These are phyloP conservation scores for Panopea generosa DNA, from an alignment of 2,888 invertebrate genomes.

Conservation along the genomic window DNA sequence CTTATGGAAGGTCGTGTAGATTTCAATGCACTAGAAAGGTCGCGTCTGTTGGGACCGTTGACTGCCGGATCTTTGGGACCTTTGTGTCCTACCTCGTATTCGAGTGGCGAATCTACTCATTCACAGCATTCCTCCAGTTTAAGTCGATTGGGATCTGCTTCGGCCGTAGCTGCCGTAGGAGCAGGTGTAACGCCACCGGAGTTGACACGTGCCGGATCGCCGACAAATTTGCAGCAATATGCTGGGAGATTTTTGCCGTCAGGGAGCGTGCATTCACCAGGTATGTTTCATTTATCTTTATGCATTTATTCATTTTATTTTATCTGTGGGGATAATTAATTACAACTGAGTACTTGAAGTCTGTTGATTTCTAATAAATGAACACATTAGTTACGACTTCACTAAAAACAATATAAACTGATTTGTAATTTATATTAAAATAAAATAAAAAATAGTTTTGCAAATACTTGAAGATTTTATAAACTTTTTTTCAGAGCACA, in stretches of 20 bases:
- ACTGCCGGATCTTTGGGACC: conserved; percentile 34
- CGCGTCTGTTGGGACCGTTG: conserved; percentile 39
- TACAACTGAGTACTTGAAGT: too few species aligned
- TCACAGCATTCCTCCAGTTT: conserved; percentile 25
- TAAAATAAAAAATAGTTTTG: too few species aligned
- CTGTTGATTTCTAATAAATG: too few species aligned
- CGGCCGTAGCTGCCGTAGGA: conserved; percentile 36
- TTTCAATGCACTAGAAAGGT: conserved; percentile 53
- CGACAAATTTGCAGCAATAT: conserved; percentile 44
- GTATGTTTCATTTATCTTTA: too few species aligned
- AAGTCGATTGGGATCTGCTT: conserved; percentile 30
- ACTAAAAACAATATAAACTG: too few species aligned
- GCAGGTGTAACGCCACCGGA: conserved; percentile 44
- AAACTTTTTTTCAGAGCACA: too few species aligned
- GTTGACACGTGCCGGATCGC: conserved; percentile 38
- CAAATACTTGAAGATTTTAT: too few species aligned
- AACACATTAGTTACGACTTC: too few species aligned
- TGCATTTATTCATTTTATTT: too few species aligned
- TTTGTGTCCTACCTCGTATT: conserved; percentile 21
- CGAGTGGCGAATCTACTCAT: conserved; percentile 21
- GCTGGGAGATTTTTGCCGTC: conserved; percentile 39
- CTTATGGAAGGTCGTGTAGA: conserved; percentile 56
- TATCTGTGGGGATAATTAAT: too few species aligned
- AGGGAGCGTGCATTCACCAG: conserved; percentile 35
- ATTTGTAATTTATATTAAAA: too few species aligned